These are phyloP conservation scores for Myiotriccus ornatus DNA, from an alignment of 2,797 vertebrate species.

Conservation along the genomic window DNA sequence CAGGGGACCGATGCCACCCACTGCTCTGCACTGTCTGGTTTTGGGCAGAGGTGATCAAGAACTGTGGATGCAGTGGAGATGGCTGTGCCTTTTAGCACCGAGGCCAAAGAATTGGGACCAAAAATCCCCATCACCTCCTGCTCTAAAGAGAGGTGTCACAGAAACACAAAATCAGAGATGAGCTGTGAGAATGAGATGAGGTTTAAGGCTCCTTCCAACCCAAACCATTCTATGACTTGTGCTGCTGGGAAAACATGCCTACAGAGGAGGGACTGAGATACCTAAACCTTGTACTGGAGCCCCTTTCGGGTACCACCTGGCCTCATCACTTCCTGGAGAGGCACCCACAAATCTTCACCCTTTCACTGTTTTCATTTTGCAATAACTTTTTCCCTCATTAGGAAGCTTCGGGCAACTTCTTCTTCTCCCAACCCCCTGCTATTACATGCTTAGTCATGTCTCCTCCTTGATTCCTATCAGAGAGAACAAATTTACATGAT, in stretches of 20 bases:
- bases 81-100: background rate
- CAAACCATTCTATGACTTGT: background rate
- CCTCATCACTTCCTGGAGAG: background rate
- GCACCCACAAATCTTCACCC: background rate
- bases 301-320: background rate
- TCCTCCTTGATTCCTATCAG: slow-evolving; percentile 62
- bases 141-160: background rate
- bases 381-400: background rate
- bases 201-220: background rate
- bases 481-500: slow-evolving; percentile 73
- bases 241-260: background rate
- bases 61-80: accelerated
- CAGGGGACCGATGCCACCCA: accelerated
- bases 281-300: background rate
- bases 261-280: background rate
- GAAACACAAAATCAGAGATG: background rate
- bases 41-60: background rate
- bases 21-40: background rate
- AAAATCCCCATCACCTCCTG: background rate
- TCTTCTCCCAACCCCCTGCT: background rate
- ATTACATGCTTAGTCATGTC: slow-evolving; percentile 67
- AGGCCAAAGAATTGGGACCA: background rate
- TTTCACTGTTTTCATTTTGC: background rate
- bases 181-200: background rate
- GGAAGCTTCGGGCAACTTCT: slow-evolving; percentile 7